These are phyloP conservation scores for Morpho deidamia DNA, from an alignment of 2,888 invertebrate genomes.

Conservation along the genomic window DNA sequence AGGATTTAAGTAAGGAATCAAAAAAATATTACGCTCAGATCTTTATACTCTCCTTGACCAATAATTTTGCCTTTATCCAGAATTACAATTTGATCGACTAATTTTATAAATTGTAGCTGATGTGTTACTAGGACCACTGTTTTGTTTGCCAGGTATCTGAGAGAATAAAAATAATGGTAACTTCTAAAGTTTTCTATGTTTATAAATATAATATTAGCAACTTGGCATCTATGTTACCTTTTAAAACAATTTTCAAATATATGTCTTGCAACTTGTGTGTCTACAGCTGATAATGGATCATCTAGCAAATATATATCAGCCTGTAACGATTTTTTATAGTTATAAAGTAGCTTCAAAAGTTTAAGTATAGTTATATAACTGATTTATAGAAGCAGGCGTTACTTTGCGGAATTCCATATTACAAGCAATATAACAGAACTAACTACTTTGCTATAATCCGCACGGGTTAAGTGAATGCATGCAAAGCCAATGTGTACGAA, in stretches of 20 bases:
- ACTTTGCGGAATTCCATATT: no score
- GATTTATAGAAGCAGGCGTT: no score
- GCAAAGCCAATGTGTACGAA: no score
- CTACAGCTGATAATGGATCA: conserved; percentile 87
- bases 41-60: conserved; percentile 54
- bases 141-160: conserved; percentile 79
- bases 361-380: not conserved
- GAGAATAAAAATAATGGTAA: not conserved
- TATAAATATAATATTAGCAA: not conserved
- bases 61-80: conserved; percentile 60
- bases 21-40: conserved; percentile 47
- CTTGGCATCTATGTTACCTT: conserved; percentile 36
- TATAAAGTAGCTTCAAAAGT: not conserved
- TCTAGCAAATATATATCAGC: conserved; percentile 86
- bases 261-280: conserved; percentile 83
- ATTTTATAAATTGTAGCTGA: conserved; percentile 87
- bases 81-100: conserved; percentile 79
- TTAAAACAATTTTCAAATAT: conserved; percentile 84
- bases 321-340: conserved; percentile 43
- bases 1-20: not conserved
- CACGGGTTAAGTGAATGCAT: no score
- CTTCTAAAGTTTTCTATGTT: not conserved
- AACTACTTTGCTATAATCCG: no score
- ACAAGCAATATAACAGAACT: no score
- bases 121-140: conserved; percentile 89